Conservation (phyloP, 2,113 vertebrate genomes). For the Saguinus imperator region DNA sequence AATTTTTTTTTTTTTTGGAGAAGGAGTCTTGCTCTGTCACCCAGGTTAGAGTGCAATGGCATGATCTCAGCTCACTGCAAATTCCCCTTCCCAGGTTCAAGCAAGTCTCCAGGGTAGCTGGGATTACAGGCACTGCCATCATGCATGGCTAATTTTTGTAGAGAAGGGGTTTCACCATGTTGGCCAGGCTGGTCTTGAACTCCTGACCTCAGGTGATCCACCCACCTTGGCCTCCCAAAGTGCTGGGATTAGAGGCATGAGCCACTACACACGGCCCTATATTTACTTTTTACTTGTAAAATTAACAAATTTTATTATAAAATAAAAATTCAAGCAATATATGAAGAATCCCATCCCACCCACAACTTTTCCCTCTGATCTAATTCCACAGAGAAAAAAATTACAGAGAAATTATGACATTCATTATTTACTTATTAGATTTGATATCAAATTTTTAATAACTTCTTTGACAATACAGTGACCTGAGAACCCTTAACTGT, state of each 20-base stretch:
- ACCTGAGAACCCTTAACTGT: not conserved
- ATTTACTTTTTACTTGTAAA: not conserved
- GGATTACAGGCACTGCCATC: too few relatives aligned
- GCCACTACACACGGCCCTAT: not conserved
- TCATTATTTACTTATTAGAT: not conserved
- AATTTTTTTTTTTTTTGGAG: too few relatives aligned
- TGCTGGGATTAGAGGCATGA: too few relatives aligned
- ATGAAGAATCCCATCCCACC: not conserved
- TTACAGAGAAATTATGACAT: not conserved
- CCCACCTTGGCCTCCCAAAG: too few relatives aligned
- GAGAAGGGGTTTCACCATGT: too few relatives aligned
- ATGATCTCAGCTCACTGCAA: too few relatives aligned
- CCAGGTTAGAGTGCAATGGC: too few relatives aligned
- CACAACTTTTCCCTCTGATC: not conserved
- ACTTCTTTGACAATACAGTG: not conserved
- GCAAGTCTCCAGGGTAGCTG: too few relatives aligned
- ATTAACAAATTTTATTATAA: not conserved
- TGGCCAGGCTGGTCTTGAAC: too few relatives aligned
- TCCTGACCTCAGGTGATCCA: too few relatives aligned
- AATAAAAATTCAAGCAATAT: not conserved
- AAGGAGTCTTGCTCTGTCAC: too few relatives aligned
- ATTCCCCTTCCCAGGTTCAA: accelerated
- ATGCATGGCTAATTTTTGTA: too few relatives aligned
- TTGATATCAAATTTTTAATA: not conserved
- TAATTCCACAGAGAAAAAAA: not conserved